phyloP scores from a whole-genome alignment of 2,888 invertebrate species.

The Macrophya alboannulata region DNA sequence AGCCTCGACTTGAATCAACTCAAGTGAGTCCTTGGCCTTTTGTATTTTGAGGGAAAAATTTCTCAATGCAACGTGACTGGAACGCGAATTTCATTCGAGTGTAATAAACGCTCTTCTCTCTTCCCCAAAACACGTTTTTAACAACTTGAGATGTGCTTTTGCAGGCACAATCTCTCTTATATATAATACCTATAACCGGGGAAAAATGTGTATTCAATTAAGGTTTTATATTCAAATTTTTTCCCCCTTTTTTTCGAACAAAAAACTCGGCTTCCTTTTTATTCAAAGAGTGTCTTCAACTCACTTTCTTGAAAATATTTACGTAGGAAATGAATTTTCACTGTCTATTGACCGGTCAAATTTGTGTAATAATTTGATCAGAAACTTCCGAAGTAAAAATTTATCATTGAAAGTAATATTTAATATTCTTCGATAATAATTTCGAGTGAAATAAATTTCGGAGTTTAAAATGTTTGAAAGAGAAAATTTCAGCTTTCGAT shows the following conservation, averaged over 20 bases:
- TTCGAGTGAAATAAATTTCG: not conserved
- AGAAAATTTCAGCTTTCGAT: conserved; percentile 20
- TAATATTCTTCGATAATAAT: not conserved
- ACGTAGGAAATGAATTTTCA: not conserved
- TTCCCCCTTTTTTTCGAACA: too few species aligned
- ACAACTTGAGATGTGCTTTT: conserved; percentile 32
- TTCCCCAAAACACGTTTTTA: conserved; percentile 19
- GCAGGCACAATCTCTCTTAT: not conserved
- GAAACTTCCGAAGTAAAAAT: not conserved
- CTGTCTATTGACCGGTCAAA: not conserved
- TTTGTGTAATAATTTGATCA: not conserved
- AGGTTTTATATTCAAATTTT: not conserved
- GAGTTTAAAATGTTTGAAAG: not conserved
- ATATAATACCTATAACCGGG: too few species aligned
- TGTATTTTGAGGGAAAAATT: conserved; percentile 38
- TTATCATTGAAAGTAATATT: not conserved
- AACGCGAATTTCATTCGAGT: conserved; percentile 47
- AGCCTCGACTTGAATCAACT: conserved; percentile 24
- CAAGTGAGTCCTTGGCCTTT: conserved; percentile 23
- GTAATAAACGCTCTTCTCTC: conserved; percentile 24
- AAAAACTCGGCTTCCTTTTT: not conserved
- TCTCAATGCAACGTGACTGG: conserved; percentile 52
- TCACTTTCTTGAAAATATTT: not conserved
- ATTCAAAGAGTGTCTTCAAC: not conserved
- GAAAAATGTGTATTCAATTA: not conserved